Percentiles rank a stretch among this genome's conserved stretches.
Evolutionary conservation across 2,888 invertebrate genomes (phyloP).

Genomic region (Agrotis exclamationis): DNA sequence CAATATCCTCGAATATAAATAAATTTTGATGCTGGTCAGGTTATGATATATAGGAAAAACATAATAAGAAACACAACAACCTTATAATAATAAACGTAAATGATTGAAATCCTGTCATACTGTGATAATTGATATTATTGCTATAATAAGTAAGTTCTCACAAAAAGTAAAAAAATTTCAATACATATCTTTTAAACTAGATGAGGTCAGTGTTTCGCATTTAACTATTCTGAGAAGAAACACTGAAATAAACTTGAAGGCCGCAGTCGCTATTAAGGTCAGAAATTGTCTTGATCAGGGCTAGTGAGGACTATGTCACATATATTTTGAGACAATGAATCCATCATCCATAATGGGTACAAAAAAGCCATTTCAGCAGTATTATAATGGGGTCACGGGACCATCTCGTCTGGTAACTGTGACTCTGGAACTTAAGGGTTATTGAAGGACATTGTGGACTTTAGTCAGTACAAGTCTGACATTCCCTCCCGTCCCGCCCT

Average conservation of each 20-base stretch:
- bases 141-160: not conserved
- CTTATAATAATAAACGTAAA: no score
- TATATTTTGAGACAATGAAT: not conserved
- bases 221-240: not conserved
- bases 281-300: not conserved
- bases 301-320: not conserved
- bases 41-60: constrained; percentile 2
- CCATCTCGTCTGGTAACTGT: no score
- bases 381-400: no score
- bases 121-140: no score
- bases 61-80: not conserved
- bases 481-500: no score
- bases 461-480: no score
- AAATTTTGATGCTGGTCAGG: not conserved
- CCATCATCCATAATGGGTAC: no score
- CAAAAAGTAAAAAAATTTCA: not conserved
- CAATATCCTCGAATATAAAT: not conserved
- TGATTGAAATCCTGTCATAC: no score
- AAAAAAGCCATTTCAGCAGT: no score
- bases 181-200: not conserved
- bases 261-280: not conserved
- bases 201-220: not conserved
- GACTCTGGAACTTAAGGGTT: no score
- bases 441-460: no score
- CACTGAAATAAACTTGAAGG: not conserved